Conservation (phyloP, 2,113 vertebrate genomes). For the Pygoscelis adeliae region DNA sequence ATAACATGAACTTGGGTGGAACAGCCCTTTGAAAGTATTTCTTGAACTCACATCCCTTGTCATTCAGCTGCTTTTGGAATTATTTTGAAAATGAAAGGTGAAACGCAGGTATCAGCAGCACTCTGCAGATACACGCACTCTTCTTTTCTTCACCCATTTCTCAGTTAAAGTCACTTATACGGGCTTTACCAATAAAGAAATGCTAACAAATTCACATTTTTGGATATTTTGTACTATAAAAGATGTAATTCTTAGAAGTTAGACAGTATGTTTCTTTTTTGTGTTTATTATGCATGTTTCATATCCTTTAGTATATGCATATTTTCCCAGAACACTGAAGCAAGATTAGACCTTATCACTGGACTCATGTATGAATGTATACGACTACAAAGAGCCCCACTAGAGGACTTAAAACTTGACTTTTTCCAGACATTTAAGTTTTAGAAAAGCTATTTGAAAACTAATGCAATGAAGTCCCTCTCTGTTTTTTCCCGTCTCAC, state of each 20-base stretch:
- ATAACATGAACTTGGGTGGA: background rate
- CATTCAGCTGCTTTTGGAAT: background rate
- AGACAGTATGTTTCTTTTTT: background rate
- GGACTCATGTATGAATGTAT: background rate
- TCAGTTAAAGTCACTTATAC: background rate
- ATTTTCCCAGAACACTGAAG: background rate
- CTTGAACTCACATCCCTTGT: background rate
- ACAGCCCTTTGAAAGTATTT: constrained; percentile 11
- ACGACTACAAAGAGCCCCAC: background rate
- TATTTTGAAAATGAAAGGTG: background rate
- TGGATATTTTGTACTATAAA: background rate
- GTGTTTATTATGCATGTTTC: background rate
- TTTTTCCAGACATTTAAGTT: background rate
- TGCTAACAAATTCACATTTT: background rate
- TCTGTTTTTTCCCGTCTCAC: background rate
- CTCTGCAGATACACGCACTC: accelerated
- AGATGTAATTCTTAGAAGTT: background rate
- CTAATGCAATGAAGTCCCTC: background rate
- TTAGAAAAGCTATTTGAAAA: background rate
- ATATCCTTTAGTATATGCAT: background rate
- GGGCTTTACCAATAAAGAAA: background rate
- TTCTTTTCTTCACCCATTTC: background rate
- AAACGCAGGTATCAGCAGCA: background rate
- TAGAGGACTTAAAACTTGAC: background rate
- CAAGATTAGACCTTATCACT: background rate